Evolutionary conservation across 2,888 invertebrate genomes (phyloP), one percentile per base, ranked within the genome.

Genomic region (Drosophila cracens): DNA sequence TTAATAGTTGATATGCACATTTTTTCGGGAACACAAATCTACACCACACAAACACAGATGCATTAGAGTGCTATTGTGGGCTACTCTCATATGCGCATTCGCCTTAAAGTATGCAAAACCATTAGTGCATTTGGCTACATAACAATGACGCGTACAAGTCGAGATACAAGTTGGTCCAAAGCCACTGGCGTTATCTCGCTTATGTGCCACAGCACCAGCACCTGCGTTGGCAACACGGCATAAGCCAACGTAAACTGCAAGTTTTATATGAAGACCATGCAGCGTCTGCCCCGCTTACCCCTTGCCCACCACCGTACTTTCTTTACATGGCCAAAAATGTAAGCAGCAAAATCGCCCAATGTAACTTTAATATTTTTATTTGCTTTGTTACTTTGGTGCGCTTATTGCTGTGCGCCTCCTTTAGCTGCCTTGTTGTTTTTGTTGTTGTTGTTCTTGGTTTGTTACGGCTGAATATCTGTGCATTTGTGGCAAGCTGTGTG

Each of bases 311-410:
- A 16, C 31, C 33, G 27, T 5, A 40, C 54, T 65, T 70, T 73
- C 70, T 73, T 73, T 69, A 70, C 81, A 72, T 64, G 40, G 68
- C 63, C 69, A 70, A 77, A 69, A 73, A 81, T 75, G 75, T 75
- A 84, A 84, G 68, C 81, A 60, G 46, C 67, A 73, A 70, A 84
- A 71, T 78, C 70, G 69, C 52, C 82, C 79, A 84, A 84, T 82
- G 82, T 84, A 82, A 85, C 74, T 82, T 82, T 82, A 84, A 82
- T 82, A 82, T 82, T 82, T 82, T 82, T 82, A 82, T 82, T 82
- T 82, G 82, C 85, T 79, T 82, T 82, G 70, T 65, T 84, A 74
- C 82, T 82, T 82, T 81, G 62, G 59, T 40, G 74, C 60, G 83
- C 83, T 83, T 80, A 81, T 81, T 80, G 69, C 83, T 54, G 64